Percentiles rank a stretch among this genome's conserved stretches.
Evolutionary conservation across 2,888 invertebrate species (phyloP).

Genomic region (Lasioglossum zephyrum): DNA sequence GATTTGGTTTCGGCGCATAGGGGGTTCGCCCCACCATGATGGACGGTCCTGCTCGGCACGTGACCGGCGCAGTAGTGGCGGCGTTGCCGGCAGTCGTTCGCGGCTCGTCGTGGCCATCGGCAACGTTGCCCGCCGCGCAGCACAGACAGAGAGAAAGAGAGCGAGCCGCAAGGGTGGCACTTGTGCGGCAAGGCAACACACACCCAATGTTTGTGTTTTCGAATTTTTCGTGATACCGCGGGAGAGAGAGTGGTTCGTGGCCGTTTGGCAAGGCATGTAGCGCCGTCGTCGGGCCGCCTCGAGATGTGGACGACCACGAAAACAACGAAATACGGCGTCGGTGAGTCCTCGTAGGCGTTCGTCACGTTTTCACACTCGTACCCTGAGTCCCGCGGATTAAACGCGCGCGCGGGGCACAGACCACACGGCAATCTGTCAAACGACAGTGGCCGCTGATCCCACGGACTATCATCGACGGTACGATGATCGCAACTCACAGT

Average conservation of each 20-base stretch:
- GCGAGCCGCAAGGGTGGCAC: constrained; percentile 68
- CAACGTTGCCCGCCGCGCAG: constrained; percentile 68
- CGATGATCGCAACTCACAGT: neutral
- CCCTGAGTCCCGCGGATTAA: constrained; percentile 40
- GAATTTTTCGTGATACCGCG: constrained; percentile 74
- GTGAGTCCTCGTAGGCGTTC: constrained; percentile 85
- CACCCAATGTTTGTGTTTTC: constrained; percentile 83
- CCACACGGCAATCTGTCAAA: constrained; percentile 70
- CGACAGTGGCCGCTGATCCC: neutral
- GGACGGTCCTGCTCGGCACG: constrained; percentile 57
- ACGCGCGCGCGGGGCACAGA: constrained; percentile 44
- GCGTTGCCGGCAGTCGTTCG: constrained; percentile 67
- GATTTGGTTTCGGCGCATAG: neutral
- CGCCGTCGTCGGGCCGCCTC: constrained; percentile 53
- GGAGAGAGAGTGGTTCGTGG: constrained; percentile 63
- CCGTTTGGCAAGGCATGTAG: constrained; percentile 74
- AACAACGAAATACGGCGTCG: constrained; percentile 90
- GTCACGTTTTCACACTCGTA: constrained; percentile 17
- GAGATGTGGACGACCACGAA: constrained; percentile 91
- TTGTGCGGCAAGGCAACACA: constrained; percentile 78
- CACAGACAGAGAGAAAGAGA: constrained; percentile 41
- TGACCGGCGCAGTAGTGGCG: constrained; percentile 59
- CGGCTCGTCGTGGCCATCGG: constrained; percentile 66
- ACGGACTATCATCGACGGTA: neutral
- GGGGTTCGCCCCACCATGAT: neutral